These are phyloP conservation scores for Dicrurus megarhynchus DNA, from an alignment of 2,113 vertebrate genomes.

Conservation along the genomic window DNA sequence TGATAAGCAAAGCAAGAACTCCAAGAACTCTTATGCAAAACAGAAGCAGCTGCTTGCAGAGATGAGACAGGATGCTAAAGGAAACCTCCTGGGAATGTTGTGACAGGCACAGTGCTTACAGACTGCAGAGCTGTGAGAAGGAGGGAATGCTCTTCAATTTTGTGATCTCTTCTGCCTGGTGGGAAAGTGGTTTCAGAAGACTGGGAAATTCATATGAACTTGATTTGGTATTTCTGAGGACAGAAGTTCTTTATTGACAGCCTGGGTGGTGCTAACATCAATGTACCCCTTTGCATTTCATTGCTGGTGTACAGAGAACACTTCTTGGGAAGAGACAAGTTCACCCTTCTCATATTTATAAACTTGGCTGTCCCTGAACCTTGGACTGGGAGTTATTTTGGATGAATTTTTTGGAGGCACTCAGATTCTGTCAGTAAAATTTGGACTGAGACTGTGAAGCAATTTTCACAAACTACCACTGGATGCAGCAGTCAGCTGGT, in stretches of 20 bases:
- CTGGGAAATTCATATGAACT: neutral
- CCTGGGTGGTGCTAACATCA: neutral
- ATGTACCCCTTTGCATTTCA: neutral
- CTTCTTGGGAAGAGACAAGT: neutral
- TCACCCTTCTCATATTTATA: neutral
- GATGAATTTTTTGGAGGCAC: neutral
- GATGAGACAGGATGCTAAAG: neutral
- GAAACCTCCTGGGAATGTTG: neutral
- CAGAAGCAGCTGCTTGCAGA: constrained; percentile 48
- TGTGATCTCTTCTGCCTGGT: neutral
- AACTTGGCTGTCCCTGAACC: neutral
- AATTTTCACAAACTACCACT: neutral
- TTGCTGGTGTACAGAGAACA: neutral
- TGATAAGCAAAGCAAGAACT: neutral
- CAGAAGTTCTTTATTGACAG: neutral
- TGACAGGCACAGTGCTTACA: neutral
- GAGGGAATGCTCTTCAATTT: neutral
- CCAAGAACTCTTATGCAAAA: neutral
- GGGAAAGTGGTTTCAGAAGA: constrained; percentile 5
- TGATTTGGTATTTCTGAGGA: neutral
- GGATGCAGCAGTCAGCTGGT: neutral
- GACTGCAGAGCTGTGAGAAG: neutral
- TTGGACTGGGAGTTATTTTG: neutral
- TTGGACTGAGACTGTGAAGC: neutral
- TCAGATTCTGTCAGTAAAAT: neutral